Evolutionary conservation across 2,797 vertebrate species (phyloP), one percentile per base, ranked within the genome.

Genomic region (Syngnathus rostellatus): DNA sequence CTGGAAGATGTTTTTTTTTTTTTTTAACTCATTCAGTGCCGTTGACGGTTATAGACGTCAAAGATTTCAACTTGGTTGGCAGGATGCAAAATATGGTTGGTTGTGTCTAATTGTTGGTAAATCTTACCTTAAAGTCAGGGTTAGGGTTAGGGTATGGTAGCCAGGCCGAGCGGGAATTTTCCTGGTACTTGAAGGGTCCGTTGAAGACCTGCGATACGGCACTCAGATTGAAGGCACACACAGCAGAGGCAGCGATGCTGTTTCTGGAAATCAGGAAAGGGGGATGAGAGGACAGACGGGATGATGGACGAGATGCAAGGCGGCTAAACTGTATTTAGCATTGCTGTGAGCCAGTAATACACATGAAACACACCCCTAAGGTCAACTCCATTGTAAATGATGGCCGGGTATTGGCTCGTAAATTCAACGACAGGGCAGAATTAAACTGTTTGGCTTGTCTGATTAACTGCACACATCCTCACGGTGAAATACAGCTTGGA

Each of bases 121-220:
- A 2, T 37, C 19, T 53, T 93, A 97, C 97, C 95, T 98, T 95
- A 83, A 99, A 99, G 87, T 96, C 93, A 14, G 95, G 95, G 85
- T 95, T 98, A 73, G 95, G 97, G 84, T 99, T 98, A 53, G 95
- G 92, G 83, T 95, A 98, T 0, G 96, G 97, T 82, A 98, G 91
- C 97, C 97, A 99, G 57, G 95, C 94, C 0, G 96, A 96, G 53
- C 96, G 92, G 0, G 95, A 98, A 86, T 96, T 98, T 83, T 99
- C 97, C 87, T 99, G 96, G 84, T 93, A 98, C 86, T 98, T 98
- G 90, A 99, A 99, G 66, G 95, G 95, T 62, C 97, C 96, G 0
- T 90, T 92, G 87, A 99, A 99, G 69, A 93, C 92, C 77, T 96
- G 96, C 1, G 92, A 90, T 84, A 99, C 87, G 80, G 97, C 94